Percentiles rank a stretch among this genome's conserved stretches.
Conservation (phyloP, 1,140 invertebrate species). For the Delia radicum region DNA sequence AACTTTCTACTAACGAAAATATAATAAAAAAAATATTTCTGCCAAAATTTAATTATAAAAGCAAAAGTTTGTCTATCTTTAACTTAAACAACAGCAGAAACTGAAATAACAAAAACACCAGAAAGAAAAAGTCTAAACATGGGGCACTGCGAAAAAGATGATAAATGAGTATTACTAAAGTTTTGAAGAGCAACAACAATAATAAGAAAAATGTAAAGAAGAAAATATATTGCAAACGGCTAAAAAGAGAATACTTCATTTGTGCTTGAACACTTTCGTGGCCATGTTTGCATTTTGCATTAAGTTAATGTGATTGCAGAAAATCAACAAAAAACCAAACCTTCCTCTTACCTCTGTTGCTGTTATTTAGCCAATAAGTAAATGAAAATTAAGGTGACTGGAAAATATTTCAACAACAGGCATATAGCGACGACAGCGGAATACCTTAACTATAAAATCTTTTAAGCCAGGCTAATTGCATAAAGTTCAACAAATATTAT, state of each 20-base stretch:
- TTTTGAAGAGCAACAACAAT: too few species aligned
- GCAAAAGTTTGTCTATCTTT: background rate
- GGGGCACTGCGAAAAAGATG: too few species aligned
- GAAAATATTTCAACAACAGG: background rate
- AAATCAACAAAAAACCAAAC: background rate
- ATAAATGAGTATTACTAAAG: too few species aligned
- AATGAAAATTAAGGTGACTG: background rate
- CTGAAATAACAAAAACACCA: background rate
- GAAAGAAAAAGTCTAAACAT: too few species aligned
- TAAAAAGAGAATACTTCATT: background rate
- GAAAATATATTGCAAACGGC: background rate
- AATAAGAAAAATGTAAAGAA: too few species aligned
- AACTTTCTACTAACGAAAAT: too few species aligned
- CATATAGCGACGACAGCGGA: background rate
- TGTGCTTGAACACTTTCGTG: background rate
- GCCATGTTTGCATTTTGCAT: background rate
- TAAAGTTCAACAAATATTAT: background rate
- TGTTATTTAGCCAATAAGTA: background rate
- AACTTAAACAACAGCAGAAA: background rate
- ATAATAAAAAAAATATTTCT: background rate
- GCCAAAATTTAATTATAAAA: background rate
- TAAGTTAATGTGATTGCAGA: background rate
- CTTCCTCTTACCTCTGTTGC: background rate
- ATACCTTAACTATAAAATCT: background rate
- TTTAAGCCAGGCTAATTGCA: background rate